These are phyloP conservation scores for Acromyrmex echinatior DNA, from an alignment of 1,140 invertebrate genomes.

Conservation along the genomic window DNA sequence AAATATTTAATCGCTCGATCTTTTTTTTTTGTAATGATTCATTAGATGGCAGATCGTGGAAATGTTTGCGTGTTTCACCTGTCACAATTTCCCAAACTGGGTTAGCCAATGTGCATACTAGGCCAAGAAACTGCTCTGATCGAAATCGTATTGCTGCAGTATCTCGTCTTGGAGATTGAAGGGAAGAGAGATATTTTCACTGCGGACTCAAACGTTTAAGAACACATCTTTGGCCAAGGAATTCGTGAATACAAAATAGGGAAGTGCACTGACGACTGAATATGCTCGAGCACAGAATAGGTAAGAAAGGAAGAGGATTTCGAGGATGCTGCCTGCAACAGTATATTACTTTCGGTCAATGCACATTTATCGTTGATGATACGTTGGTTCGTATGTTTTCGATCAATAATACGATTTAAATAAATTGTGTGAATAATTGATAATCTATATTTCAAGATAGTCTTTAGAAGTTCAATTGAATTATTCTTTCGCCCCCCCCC, in stretches of 20 bases:
- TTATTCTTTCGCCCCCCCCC: neutral
- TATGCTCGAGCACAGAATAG: slow-evolving; percentile 2
- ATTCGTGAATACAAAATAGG: slow-evolving; percentile 61
- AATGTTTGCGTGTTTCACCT: slow-evolving; percentile 26
- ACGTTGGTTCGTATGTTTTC: neutral
- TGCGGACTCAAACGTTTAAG: slow-evolving; percentile 29
- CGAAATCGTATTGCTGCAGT: slow-evolving; percentile 33
- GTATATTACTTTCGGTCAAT: slow-evolving; percentile 38
- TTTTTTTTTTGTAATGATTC: neutral
- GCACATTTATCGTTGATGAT: slow-evolving; percentile 26
- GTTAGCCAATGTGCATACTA: slow-evolving; percentile 31
- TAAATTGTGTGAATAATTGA: neutral
- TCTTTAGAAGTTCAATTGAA: neutral
- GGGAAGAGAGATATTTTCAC: slow-evolving; percentile 35
- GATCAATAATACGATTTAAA: slow-evolving; percentile 11
- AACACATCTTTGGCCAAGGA: slow-evolving; percentile 39
- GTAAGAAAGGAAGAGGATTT: neutral
- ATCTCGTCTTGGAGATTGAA: slow-evolving; percentile 41
- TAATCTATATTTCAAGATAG: neutral
- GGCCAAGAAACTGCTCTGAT: slow-evolving; percentile 38
- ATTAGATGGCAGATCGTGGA: neutral
- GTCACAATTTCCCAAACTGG: slow-evolving; percentile 41
- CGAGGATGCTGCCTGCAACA: slow-evolving; percentile 15
- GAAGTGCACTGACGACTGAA: slow-evolving; percentile 22
- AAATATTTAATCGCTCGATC: neutral